phyloP scores from a whole-genome alignment of 2,113 vertebrate genomes.

The Phyllostomus discolor region DNA sequence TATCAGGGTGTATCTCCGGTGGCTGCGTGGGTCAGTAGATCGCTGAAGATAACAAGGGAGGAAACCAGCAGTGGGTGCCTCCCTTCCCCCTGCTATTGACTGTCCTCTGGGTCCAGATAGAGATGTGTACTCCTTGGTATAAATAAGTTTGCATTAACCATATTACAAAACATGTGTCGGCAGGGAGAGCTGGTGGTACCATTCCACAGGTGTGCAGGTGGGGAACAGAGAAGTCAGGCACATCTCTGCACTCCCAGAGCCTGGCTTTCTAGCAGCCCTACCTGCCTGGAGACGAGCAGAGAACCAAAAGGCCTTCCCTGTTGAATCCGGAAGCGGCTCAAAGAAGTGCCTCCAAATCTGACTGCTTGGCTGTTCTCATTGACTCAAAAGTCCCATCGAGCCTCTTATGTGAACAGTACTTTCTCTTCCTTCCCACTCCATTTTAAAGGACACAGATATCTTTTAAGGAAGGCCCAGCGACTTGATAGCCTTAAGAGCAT shows the following conservation, averaged over 20 bases:
- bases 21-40: background rate
- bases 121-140: background rate
- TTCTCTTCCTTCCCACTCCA: background rate
- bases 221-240: background rate
- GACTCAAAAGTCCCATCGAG: background rate
- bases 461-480: background rate
- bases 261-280: background rate
- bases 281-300: background rate
- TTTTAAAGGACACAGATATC: background rate
- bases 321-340: background rate
- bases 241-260: background rate
- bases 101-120: background rate
- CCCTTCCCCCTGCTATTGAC: rapidly evolving
- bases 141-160: background rate
- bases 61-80: background rate
- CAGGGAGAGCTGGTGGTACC: background rate
- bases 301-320: background rate
- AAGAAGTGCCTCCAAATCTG: background rate
- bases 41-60: background rate
- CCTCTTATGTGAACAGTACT: background rate
- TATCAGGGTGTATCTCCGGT: background rate
- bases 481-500: background rate
- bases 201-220: background rate
- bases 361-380: background rate
- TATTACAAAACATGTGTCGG: background rate